Conservation (phyloP, 2,888 invertebrate genomes). For the Entomobrya multifasciata region DNA sequence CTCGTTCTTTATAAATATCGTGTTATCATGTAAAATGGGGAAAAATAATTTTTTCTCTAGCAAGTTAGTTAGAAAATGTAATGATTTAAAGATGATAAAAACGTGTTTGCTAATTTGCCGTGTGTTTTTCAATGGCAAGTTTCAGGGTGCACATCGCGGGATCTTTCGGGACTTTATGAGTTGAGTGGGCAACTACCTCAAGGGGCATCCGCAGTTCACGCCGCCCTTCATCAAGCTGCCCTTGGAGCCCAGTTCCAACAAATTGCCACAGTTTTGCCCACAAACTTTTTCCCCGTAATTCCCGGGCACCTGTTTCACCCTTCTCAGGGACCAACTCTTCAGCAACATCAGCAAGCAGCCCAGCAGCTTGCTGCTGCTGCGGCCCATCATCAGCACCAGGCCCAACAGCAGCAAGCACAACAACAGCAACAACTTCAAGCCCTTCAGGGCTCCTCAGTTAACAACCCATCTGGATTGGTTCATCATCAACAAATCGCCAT, state of each 20-base stretch:
- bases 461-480: conserved; percentile 73
- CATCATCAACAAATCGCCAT: conserved; percentile 79
- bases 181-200: conserved; percentile 70
- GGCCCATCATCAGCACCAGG: too few relatives aligned
- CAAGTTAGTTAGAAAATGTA: too few relatives aligned
- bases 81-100: too few relatives aligned
- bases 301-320: conserved; percentile 84
- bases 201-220: conserved; percentile 71
- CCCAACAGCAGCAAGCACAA: conserved; percentile 81
- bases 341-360: conserved; percentile 77
- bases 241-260: conserved; percentile 78
- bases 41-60: conserved; percentile 7
- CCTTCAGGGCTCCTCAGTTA: conserved; percentile 67
- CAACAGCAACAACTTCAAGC: conserved; percentile 70
- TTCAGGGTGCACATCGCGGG: conserved; percentile 79
- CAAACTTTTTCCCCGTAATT: conserved; percentile 82
- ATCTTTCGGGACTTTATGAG: conserved; percentile 77
- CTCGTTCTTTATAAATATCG: too few relatives aligned
- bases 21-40: conserved; percentile 20
- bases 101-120: too few relatives aligned
- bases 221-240: conserved; percentile 76
- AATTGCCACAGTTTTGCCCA: conserved; percentile 79
- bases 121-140: conserved; percentile 73
- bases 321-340: conserved; percentile 84
- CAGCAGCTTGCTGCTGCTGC: conserved; percentile 59